Evolutionary conservation across 2,113 vertebrate species (phyloP).

Genomic region (Sakesphorus luctuosus): DNA sequence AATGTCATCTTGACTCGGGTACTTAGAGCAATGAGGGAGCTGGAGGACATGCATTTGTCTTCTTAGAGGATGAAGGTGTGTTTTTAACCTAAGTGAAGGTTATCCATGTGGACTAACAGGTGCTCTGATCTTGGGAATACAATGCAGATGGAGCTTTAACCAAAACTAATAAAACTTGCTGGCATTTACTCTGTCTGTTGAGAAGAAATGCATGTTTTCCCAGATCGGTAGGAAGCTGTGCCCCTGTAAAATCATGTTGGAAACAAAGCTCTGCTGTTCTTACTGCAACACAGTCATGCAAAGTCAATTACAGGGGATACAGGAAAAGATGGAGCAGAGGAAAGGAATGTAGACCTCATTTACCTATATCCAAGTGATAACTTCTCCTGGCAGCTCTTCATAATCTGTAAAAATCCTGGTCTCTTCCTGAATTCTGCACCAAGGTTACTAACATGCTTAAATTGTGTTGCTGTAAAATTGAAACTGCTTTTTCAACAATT

Average conservation of each 20-base stretch:
- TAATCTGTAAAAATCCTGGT: background rate
- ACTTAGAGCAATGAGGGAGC: background rate
- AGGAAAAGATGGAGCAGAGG: background rate
- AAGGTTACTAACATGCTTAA: background rate
- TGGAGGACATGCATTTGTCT: background rate
- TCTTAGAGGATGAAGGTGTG: background rate
- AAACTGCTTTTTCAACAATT: background rate
- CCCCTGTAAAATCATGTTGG: background rate
- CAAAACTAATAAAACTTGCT: background rate
- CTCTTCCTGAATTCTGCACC: background rate
- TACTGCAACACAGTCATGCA: background rate
- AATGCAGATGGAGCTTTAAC: background rate
- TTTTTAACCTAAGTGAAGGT: background rate
- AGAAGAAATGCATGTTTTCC: background rate
- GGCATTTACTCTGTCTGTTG: background rate
- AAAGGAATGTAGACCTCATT: background rate
- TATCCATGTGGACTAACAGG: background rate
- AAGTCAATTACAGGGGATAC: background rate
- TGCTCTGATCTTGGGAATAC: background rate
- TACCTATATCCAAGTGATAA: background rate
- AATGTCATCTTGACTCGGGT: background rate
- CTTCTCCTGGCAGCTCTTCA: background rate
- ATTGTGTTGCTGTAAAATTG: background rate
- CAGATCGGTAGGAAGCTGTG: background rate
- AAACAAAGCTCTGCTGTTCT: background rate